Evolutionary conservation across 2,797 vertebrate species (phyloP).

Genomic region (Micropoecilia bifurca): DNA sequence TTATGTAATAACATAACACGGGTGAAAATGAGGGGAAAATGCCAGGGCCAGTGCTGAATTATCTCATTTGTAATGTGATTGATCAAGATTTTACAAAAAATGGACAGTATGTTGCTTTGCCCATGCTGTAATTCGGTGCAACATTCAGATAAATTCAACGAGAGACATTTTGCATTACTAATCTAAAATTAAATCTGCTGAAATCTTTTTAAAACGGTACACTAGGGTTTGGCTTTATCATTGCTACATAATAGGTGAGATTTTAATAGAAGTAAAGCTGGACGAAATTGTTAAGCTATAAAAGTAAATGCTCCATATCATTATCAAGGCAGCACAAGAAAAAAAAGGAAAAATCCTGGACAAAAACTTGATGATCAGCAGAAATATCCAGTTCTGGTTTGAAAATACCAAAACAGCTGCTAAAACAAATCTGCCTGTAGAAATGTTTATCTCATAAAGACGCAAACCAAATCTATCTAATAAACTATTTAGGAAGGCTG

Average conservation of each 20-base stretch:
- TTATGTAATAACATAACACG: no score
- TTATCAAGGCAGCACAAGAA: slow-evolving; percentile 19
- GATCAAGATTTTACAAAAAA: not conserved
- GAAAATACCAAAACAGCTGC: not conserved
- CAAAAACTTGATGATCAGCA: not conserved
- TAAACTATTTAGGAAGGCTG: not conserved
- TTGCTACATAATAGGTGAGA: not conserved
- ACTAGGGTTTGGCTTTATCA: not conserved
- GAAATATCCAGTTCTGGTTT: not conserved
- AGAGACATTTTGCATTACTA: not conserved
- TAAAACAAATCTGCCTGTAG: not conserved
- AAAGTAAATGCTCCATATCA: not conserved
- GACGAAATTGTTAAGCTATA: not conserved
- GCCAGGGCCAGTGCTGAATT: not conserved
- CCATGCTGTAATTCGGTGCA: not conserved
- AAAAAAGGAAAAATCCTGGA: not conserved
- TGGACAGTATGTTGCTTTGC: not conserved
- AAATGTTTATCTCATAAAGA: not conserved
- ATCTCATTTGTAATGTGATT: not conserved
- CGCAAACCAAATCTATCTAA: not conserved
- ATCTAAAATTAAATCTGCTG: not conserved
- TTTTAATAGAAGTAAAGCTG: not conserved
- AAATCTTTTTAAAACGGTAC: not conserved
- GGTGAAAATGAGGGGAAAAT: not conserved
- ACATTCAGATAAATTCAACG: not conserved